A percentile compares a stretch with the other conserved stretches of the same genome.
phyloP scores from a whole-genome alignment of 1,140 invertebrate species.

The Asbolus verrucosus region DNA sequence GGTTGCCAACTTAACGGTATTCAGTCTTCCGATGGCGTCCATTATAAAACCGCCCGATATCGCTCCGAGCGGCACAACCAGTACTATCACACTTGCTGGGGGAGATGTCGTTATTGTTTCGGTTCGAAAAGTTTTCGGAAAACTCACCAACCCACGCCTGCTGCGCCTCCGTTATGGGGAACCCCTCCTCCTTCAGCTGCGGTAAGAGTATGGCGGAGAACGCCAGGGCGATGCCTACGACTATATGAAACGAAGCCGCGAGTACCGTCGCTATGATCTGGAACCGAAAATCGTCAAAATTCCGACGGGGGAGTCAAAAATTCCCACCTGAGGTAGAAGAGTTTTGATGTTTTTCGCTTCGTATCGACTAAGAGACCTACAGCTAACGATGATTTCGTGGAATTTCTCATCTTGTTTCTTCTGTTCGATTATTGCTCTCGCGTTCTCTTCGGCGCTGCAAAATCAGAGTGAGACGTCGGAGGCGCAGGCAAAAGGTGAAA shows the following conservation, averaged over 20 bases:
- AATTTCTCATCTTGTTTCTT: constrained; percentile 63
- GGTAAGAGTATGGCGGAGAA: constrained; percentile 72
- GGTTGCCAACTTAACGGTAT: constrained; percentile 71
- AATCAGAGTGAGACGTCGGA: neutral
- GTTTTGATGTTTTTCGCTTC: constrained; percentile 60
- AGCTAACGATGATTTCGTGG: constrained; percentile 63
- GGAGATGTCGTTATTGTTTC: constrained; percentile 45
- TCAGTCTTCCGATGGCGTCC: constrained; percentile 73
- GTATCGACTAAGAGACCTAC: constrained; percentile 62
- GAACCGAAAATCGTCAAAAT: constrained; percentile 13
- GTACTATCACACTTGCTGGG: constrained; percentile 70
- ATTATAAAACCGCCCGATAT: constrained; percentile 70
- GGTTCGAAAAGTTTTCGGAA: no score
- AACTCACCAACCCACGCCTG: constrained; percentile 66
- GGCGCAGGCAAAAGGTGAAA: no score
- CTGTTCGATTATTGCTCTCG: constrained; percentile 56
- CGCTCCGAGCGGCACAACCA: constrained; percentile 69
- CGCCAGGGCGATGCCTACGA: constrained; percentile 69
- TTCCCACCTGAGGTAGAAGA: constrained; percentile 62
- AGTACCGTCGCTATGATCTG: constrained; percentile 70
- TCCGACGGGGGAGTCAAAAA: neutral
- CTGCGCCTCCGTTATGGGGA: constrained; percentile 50
- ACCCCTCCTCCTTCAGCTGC: constrained; percentile 64
- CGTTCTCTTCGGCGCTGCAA: constrained; percentile 60
- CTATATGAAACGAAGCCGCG: constrained; percentile 70